Evolutionary conservation across 2,888 invertebrate species (phyloP).

Genomic region (Pterostichus madidus): DNA sequence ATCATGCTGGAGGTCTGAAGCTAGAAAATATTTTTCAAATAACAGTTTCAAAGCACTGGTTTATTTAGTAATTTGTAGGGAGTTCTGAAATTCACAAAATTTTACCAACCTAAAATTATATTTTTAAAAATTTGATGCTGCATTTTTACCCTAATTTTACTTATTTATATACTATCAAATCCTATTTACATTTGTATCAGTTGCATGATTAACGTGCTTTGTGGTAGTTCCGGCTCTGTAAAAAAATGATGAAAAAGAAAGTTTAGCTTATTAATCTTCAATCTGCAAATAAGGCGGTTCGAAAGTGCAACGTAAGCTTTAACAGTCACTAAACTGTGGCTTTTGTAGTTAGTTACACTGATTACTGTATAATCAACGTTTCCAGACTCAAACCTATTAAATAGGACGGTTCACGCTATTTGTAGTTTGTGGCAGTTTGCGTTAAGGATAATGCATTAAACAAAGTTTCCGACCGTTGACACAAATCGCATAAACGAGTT

Average conservation of each 20-base stretch:
- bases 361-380: constrained; percentile 48
- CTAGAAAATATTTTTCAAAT: no score
- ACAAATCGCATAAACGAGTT: constrained; percentile 51
- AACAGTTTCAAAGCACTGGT: no score
- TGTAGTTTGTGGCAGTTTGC: constrained; percentile 51
- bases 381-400: constrained; percentile 41
- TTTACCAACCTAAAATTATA: no score
- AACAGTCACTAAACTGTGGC: constrained; percentile 32
- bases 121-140: no score
- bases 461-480: constrained; percentile 49
- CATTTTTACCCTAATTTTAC: no score
- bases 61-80: no score
- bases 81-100: no score
- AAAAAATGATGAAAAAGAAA: not conserved
- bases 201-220: no score
- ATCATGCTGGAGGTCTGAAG: no score
- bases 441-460: constrained; percentile 52
- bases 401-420: constrained; percentile 37
- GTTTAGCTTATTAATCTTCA: not conserved
- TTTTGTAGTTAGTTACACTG: constrained; percentile 43
- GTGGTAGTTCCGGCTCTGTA: not conserved
- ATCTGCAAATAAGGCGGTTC: constrained; percentile 10
- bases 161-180: no score
- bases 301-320: constrained; percentile 13
- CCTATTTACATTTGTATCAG: no score